A percentile compares a stretch with the other conserved stretches of the same genome.
Conservation (phyloP, 2,888 invertebrate genomes). For the Napeogenes sylphis region DNA sequence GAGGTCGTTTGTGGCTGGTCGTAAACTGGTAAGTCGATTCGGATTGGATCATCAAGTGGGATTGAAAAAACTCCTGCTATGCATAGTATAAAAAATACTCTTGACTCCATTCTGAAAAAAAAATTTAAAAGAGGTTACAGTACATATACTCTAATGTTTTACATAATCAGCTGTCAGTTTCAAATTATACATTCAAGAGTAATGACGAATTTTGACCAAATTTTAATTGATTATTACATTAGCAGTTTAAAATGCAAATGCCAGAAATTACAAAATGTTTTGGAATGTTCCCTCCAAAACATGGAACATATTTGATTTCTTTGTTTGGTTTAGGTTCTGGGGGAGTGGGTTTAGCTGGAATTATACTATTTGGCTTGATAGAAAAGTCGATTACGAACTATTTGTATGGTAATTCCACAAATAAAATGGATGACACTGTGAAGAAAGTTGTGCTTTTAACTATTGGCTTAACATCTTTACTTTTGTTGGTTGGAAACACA, state of each 20-base stretch:
- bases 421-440: slow-evolving; percentile 33
- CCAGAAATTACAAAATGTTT: slow-evolving; percentile 42
- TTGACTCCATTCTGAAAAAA: slow-evolving; percentile 45
- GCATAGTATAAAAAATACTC: slow-evolving; percentile 32
- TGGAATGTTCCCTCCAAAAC: slow-evolving; percentile 39
- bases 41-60: slow-evolving; percentile 59
- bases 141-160: neutral
- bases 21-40: slow-evolving; percentile 65
- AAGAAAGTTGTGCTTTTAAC: slow-evolving; percentile 39
- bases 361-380: slow-evolving; percentile 43
- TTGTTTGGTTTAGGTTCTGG: slow-evolving; percentile 42
- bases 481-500: slow-evolving; percentile 36
- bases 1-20: slow-evolving; percentile 45
- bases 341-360: slow-evolving; percentile 35
- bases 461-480: slow-evolving; percentile 38
- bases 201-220: neutral
- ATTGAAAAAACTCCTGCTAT: slow-evolving; percentile 43
- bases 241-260: slow-evolving; percentile 22
- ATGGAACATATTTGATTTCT: slow-evolving; percentile 45
- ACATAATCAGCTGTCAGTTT: neutral
- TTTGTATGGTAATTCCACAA: slow-evolving; percentile 7
- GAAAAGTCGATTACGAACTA: slow-evolving; percentile 35
- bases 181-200: neutral
- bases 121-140: slow-evolving; percentile 1
- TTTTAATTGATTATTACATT: neutral